These are phyloP conservation scores for Amblyjoppa fuscipennis DNA, from an alignment of 2,888 invertebrate species.

Conservation along the genomic window DNA sequence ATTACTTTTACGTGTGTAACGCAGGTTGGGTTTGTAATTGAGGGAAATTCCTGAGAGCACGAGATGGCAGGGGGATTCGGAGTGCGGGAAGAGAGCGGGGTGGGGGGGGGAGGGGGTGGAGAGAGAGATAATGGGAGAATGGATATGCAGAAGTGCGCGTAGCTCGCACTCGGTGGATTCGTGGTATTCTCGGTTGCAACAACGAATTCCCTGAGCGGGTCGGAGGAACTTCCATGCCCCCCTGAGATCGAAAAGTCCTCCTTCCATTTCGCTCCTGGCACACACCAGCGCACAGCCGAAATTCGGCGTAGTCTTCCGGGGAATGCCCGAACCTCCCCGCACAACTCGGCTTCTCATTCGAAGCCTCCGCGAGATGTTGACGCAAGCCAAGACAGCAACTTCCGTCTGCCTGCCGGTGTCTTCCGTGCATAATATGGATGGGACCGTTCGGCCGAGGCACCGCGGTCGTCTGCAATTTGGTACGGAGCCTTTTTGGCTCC, in stretches of 20 bases:
- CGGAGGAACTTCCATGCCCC: conserved; percentile 44
- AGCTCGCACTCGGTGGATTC: conserved; percentile 38
- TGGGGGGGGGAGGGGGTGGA: background rate
- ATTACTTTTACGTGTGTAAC: conserved; percentile 57
- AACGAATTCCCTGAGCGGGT: conserved; percentile 30
- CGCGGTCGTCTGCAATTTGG: conserved; percentile 14
- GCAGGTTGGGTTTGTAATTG: conserved; percentile 56
- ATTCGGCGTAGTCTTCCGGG: conserved; percentile 54
- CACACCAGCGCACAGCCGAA: conserved; percentile 39
- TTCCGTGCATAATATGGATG: background rate
- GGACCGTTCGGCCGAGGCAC: background rate
- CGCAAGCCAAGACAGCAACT: conserved; percentile 63
- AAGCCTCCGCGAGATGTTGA: conserved; percentile 55
- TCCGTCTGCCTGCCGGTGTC: conserved; percentile 64
- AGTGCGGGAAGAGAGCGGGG: background rate
- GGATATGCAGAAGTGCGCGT: conserved; percentile 19
- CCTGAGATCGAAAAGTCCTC: conserved; percentile 31
- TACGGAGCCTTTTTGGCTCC: conserved; percentile 72
- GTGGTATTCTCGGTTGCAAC: background rate
- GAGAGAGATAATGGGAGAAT: background rate
- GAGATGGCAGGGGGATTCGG: conserved; percentile 15
- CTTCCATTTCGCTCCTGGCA: background rate
- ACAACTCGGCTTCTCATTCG: background rate
- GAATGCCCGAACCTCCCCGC: conserved; percentile 6
- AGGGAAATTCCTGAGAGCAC: conserved; percentile 44